Conservation (phyloP, 2,113 vertebrate species). For the Empidonax alnorum region DNA sequence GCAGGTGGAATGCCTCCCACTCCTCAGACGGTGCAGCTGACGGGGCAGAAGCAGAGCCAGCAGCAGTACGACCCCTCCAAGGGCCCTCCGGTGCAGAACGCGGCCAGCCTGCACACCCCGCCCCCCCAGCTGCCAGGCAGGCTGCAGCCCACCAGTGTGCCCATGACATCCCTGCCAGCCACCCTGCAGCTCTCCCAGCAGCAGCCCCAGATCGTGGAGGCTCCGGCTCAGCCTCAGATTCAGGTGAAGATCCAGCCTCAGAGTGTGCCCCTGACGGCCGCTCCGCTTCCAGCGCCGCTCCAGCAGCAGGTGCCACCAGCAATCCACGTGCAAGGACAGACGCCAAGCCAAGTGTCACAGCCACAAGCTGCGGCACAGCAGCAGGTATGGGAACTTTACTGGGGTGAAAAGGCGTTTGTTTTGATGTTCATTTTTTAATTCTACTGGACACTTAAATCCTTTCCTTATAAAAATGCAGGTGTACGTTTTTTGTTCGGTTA, state of each 20-base stretch:
- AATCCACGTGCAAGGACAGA: slow-evolving; percentile 81
- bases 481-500: background rate
- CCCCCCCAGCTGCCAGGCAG: slow-evolving; percentile 86
- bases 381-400: slow-evolving; percentile 31
- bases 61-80: slow-evolving; percentile 92
- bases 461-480: background rate
- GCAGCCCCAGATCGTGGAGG: slow-evolving; percentile 78
- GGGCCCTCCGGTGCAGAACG: slow-evolving; percentile 92
- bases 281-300: slow-evolving; percentile 80
- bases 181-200: slow-evolving; percentile 82
- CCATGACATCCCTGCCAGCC: slow-evolving; percentile 72
- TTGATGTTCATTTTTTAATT: background rate
- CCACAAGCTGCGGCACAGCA: slow-evolving; percentile 77
- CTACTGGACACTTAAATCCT: background rate
- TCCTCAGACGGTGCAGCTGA: slow-evolving; percentile 87
- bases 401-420: background rate
- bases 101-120: slow-evolving; percentile 89
- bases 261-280: slow-evolving; percentile 63
- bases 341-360: slow-evolving; percentile 71
- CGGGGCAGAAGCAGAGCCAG: slow-evolving; percentile 89
- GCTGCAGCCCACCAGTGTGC: slow-evolving; percentile 72
- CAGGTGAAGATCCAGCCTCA: slow-evolving; percentile 83
- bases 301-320: slow-evolving; percentile 83
- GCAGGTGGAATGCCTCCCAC: slow-evolving; percentile 92
- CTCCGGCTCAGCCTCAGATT: slow-evolving; percentile 73